Base-by-base conservation (phyloP, 2,797 vertebrate species). In the Gobionotothen gibberifrons region DNA sequence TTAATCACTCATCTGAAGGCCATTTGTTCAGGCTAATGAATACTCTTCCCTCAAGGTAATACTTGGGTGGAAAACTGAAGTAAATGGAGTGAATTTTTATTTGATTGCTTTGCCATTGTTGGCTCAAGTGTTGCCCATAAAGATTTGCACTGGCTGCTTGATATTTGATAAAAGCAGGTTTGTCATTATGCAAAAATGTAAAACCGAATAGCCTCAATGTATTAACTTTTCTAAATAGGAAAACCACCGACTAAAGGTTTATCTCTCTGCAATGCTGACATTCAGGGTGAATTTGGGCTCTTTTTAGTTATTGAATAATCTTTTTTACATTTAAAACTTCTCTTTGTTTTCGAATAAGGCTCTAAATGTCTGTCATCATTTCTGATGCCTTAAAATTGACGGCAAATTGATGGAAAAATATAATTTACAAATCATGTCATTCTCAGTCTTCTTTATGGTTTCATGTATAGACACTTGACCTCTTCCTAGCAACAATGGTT, bases 1-100 rank as follows among this genome's bases (percentile, higher is more conserved):
- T 74, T 32, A 67, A 62, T 79, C 64, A 48, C 69, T 78, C 59
- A 47, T 79, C 63, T 72, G 65, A 83, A 85, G 81, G 85, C 49
- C 76, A 44, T 80, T 78, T 74, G 55, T 77, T 69, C 56, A 22
- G 60, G 49, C 53, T 63, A 67, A 63, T 85, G 62, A 74, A 79
- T 61, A 57, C 51, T 62, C 49, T 36, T 61, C 32, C 51, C 48
- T 72, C 69, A 3, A 54, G 59, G 71, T 66, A 65, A 46, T 66
- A 43, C 70, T 60, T 72, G 43, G 68, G 47, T 81, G 65, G 56
- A 79, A 69, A 81, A 78, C 26, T 57, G 16, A 78, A 71, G 63
- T 69, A 77, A 75, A 81, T 46, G 5, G 63, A 87, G 69, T 74
- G 67, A n/a, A 48, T 76, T 76, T 73, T 57, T 65, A 51, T 79